phyloP scores from a whole-genome alignment of 1,140 invertebrate genomes.

The Chironomus striatipennis region DNA sequence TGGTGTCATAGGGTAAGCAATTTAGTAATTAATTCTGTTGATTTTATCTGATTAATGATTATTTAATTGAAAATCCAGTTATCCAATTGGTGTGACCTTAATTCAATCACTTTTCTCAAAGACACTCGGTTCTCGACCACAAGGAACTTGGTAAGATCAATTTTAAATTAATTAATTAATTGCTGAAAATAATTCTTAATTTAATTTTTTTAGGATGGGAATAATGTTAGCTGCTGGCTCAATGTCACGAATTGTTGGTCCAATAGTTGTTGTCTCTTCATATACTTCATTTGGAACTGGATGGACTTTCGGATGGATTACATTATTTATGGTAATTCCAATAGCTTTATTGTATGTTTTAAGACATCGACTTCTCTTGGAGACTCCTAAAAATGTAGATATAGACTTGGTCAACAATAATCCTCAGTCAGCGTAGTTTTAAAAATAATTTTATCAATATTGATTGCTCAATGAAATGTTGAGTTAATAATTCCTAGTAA shows the following conservation, averaged over 20 bases:
- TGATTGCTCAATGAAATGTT: too few species aligned
- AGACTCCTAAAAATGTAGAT: neutral
- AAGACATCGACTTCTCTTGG: neutral
- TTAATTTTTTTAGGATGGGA: conserved; percentile 52
- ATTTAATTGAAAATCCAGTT: conserved; percentile 50
- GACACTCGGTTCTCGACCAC: conserved; percentile 73
- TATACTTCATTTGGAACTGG: conserved; percentile 71
- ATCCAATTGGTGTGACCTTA: conserved; percentile 74
- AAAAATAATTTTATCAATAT: neutral
- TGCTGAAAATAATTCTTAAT: neutral
- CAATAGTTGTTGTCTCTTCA: conserved; percentile 68
- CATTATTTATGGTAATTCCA: conserved; percentile 56
- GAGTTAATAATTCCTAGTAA: too few species aligned
- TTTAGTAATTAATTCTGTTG: neutral
- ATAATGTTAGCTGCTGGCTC: conserved; percentile 70
- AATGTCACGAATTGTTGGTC: conserved; percentile 73
- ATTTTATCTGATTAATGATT: neutral
- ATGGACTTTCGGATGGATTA: conserved; percentile 67
- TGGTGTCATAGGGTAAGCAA: neutral
- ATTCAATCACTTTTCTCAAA: conserved; percentile 85
- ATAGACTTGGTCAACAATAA: neutral
- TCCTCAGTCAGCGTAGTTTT: neutral
- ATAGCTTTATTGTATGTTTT: conserved; percentile 47
- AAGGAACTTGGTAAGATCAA: conserved; percentile 63
- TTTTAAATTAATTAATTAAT: neutral